phyloP scores from a whole-genome alignment of 2,113 vertebrate species.

The Pongo abelii region DNA sequence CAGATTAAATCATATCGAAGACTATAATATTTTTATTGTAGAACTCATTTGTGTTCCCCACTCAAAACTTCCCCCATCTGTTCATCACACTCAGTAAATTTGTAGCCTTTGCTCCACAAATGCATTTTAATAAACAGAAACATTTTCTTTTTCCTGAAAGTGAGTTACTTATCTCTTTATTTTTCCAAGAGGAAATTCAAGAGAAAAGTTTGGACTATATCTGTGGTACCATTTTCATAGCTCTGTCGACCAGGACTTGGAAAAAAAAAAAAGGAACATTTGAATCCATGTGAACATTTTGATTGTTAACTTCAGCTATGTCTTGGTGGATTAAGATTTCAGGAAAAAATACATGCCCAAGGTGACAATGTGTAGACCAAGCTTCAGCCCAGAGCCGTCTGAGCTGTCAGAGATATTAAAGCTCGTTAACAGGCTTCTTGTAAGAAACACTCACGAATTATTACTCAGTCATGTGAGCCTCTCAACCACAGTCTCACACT shows the following conservation, averaged over 20 bases:
- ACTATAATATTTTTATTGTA: not conserved
- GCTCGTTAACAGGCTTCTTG: not conserved
- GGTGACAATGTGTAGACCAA: not conserved
- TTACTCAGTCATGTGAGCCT: not conserved
- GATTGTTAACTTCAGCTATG: slow-evolving; percentile 61
- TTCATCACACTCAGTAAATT: not conserved
- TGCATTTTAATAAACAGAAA: not conserved
- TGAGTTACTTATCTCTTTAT: not conserved
- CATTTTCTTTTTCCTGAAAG: not conserved
- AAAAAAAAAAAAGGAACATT: slow-evolving; percentile 33
- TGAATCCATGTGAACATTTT: slow-evolving; percentile 67
- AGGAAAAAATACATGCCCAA: not conserved
- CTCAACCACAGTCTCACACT: not conserved
- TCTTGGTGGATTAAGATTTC: not conserved
- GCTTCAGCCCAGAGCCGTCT: slow-evolving; percentile 2
- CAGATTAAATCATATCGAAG: not conserved
- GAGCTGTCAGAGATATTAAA: not conserved
- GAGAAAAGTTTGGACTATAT: not conserved
- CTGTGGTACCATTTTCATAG: slow-evolving; percentile 72
- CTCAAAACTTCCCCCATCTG: not conserved
- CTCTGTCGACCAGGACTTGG: slow-evolving; percentile 41
- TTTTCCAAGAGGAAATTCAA: not conserved
- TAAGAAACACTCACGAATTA: not conserved
- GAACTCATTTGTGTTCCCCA: not conserved
- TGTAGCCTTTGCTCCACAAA: not conserved